Evolutionary conservation across 2,888 invertebrate genomes (phyloP).

Genomic region (Cryptophagus acutangulus): DNA sequence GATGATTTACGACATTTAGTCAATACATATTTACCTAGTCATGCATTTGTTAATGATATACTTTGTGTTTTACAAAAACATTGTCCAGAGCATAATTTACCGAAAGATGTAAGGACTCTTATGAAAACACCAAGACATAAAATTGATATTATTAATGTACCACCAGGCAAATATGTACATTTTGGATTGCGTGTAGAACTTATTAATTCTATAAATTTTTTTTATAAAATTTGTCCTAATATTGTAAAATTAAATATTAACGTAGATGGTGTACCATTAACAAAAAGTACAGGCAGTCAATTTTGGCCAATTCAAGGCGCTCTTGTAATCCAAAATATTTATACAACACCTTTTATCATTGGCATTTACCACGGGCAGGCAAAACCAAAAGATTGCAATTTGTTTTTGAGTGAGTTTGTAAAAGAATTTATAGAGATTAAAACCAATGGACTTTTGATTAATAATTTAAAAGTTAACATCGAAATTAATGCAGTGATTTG

Average conservation of each 20-base stretch:
- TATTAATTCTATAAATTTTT: too few species aligned
- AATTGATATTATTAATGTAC: too few species aligned
- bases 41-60: too few species aligned
- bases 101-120: too few species aligned
- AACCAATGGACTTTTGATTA: constrained; percentile 15
- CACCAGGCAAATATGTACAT: too few species aligned
- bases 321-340: constrained; percentile 9
- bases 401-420: constrained; percentile 23
- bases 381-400: constrained; percentile 20
- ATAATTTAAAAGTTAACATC: constrained; percentile 10
- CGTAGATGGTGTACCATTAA: constrained; percentile 9
- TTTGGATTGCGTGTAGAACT: too few species aligned
- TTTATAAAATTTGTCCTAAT: too few species aligned
- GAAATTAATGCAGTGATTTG: constrained; percentile 20
- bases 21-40: too few species aligned
- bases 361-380: constrained; percentile 12
- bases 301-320: constrained; percentile 20
- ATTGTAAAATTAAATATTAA: constrained; percentile 4
- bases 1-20: too few species aligned
- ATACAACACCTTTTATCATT: constrained; percentile 11
- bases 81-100: too few species aligned
- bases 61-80: too few species aligned
- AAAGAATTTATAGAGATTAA: constrained; percentile 17
- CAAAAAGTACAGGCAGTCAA: constrained; percentile 14
- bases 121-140: too few species aligned